phyloP scores from a whole-genome alignment of 2,797 vertebrate species.

The Phaenicophaeus curvirostris region DNA sequence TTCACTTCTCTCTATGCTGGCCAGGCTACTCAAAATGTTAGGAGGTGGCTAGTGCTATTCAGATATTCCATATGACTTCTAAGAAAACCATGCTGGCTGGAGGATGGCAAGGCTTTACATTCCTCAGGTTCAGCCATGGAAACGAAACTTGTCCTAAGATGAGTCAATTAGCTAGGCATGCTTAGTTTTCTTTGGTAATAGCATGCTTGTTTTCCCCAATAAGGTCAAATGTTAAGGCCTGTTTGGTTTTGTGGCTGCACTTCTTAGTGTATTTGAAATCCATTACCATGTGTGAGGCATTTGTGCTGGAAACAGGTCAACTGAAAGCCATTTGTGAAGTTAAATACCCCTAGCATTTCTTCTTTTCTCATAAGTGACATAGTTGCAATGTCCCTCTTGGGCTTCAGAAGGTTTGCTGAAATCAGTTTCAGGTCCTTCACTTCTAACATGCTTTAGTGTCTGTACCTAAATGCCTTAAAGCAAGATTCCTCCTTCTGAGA shows the following conservation, averaged over 20 bases:
- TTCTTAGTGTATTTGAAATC: slow-evolving; percentile 60
- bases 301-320: not conserved
- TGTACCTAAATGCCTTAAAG: not conserved
- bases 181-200: slow-evolving; percentile 78
- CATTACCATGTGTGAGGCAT: slow-evolving; percentile 20
- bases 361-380: not conserved
- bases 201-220: slow-evolving; percentile 72
- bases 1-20: not conserved
- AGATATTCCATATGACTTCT: slow-evolving; percentile 41
- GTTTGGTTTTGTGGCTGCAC: slow-evolving; percentile 63
- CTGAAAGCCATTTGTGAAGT: not conserved
- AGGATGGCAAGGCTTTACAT: slow-evolving; percentile 69
- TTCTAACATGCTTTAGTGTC: not conserved
- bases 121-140: slow-evolving; percentile 75
- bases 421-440: not conserved
- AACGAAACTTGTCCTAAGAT: slow-evolving; percentile 73
- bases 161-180: slow-evolving; percentile 79
- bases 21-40: not conserved
- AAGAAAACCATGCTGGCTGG: slow-evolving; percentile 54
- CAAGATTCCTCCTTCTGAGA: not conserved
- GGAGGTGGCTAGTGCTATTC: not conserved
- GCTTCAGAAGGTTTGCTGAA: not conserved
- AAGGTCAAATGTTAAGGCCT: slow-evolving; percentile 82
- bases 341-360: not conserved
- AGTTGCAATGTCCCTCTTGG: not conserved